Percentiles rank a stretch among this genome's conserved stretches.
Evolutionary conservation across 2,888 invertebrate species (phyloP).

Genomic region (Xanthorhoe designata): DNA sequence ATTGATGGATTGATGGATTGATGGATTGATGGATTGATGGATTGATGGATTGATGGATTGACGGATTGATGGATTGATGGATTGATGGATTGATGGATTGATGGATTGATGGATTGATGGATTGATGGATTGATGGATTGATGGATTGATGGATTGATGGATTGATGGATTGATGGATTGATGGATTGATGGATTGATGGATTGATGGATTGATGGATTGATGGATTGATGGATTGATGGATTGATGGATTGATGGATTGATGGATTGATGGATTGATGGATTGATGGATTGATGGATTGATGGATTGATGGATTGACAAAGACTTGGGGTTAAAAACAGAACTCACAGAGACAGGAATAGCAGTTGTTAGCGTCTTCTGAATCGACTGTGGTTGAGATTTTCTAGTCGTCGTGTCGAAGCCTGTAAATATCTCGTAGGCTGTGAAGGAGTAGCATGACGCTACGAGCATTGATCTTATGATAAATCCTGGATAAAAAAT

Average conservation of each 20-base stretch:
- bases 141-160: background rate
- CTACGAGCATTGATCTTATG: conserved; percentile 29
- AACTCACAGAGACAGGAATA: conserved; percentile 12
- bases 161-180: no score
- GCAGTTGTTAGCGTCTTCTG: background rate
- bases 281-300: no score
- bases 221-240: background rate
- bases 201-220: no score
- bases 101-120: background rate
- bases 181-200: background rate
- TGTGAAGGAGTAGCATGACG: conserved; percentile 46
- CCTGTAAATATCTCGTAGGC: conserved; percentile 59
- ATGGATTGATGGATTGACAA: background rate
- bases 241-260: no score
- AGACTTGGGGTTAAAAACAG: background rate
- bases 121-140: no score
- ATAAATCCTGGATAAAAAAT: conserved; percentile 24
- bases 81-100: no score
- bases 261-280: background rate
- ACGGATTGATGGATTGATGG: background rate
- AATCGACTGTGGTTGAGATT: background rate
- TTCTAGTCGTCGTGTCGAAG: conserved; percentile 40
- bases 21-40: background rate
- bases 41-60: no score
- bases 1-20: no score